phyloP scores from a whole-genome alignment of 2,797 vertebrate genomes.

The Meda fulgida region DNA sequence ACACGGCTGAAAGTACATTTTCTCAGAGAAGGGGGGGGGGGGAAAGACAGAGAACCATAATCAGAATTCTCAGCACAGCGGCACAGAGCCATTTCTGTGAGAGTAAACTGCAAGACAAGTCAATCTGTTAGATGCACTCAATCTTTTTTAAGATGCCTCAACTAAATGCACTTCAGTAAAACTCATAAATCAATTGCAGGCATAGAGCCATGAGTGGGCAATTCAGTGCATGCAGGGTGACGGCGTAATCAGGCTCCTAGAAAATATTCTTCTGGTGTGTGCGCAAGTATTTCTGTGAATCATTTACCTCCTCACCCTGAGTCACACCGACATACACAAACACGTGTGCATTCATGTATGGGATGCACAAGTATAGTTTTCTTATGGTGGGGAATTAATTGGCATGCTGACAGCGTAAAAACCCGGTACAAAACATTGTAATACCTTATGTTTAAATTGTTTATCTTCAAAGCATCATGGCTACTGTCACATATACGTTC shows the following conservation, averaged over 20 bases:
- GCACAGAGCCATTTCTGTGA: constrained; percentile 44
- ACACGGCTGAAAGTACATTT: constrained; percentile 37
- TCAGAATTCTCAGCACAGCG: constrained; percentile 46
- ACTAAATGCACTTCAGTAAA: constrained; percentile 55
- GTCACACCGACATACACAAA: constrained; percentile 23
- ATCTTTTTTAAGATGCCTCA: constrained; percentile 53
- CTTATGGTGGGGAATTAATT: not conserved
- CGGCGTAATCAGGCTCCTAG: constrained; percentile 51
- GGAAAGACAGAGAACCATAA: constrained; percentile 19
- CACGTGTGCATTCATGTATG: constrained; percentile 2
- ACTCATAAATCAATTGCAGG: constrained; percentile 60
- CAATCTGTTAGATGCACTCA: constrained; percentile 53
- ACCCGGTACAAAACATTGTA: not conserved
- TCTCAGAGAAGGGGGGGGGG: not conserved
- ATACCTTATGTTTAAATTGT: not conserved
- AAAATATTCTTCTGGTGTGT: constrained; percentile 53
- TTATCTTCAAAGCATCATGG: not conserved
- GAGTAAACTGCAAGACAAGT: constrained; percentile 55
- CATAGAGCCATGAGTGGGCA: constrained; percentile 49
- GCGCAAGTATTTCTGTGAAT: constrained; percentile 51
- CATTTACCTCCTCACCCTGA: constrained; percentile 36
- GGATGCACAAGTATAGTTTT: not conserved
- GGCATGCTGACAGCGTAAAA: not conserved
- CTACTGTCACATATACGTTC: not conserved
- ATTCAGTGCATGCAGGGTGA: constrained; percentile 46